Conservation (phyloP, 2,797 vertebrate species). For the Melanotaenia boesemani region DNA sequence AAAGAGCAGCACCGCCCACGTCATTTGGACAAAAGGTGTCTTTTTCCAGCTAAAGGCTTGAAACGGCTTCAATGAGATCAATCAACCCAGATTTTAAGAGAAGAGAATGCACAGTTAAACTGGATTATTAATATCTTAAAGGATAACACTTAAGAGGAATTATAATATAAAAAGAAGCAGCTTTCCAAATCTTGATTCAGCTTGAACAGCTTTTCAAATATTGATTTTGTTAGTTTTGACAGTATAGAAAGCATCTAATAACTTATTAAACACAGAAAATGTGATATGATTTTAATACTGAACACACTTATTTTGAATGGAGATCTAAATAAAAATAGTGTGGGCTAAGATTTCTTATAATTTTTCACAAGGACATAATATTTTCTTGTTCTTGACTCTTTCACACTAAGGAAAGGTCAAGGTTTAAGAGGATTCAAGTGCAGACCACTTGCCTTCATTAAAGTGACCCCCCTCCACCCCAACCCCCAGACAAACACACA, state of each 20-base stretch:
- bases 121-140: neutral
- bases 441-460: conserved; percentile 51
- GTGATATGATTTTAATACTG: neutral
- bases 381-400: conserved; percentile 50
- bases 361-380: conserved; percentile 11
- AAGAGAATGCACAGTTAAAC: conserved; percentile 3
- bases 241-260: neutral
- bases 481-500: neutral
- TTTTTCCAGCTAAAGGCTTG: conserved; percentile 55
- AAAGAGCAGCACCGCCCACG: conserved; percentile 74
- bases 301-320: neutral
- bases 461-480: conserved; percentile 25
- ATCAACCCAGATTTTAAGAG: conserved; percentile 29
- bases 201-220: too few relatives aligned
- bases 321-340: neutral
- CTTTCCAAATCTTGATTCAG: too few relatives aligned
- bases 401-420: conserved; percentile 48
- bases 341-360: neutral
- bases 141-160: too few relatives aligned
- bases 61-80: conserved; percentile 53
- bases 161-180: too few relatives aligned
- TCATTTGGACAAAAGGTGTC: conserved; percentile 63
- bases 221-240: too few relatives aligned
- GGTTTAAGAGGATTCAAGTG: conserved; percentile 73
- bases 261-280: neutral